A percentile compares a stretch with the other conserved stretches of the same genome.
Conservation (phyloP, 2,797 vertebrate genomes). For the Rhabdomys pumilio region DNA sequence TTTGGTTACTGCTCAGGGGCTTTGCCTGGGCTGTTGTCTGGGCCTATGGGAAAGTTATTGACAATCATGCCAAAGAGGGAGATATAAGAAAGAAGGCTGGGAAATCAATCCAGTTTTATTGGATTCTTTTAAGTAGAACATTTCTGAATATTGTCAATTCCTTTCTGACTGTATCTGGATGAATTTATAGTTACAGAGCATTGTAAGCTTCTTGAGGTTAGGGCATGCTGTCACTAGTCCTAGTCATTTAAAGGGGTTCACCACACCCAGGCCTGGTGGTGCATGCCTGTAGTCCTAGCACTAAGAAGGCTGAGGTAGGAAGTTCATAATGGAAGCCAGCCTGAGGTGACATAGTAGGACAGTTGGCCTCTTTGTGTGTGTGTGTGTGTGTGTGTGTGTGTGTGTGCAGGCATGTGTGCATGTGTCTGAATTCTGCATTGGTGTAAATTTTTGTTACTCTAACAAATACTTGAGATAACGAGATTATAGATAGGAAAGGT, state of each 20-base stretch:
- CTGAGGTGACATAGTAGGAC: not conserved
- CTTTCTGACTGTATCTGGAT: conserved; percentile 3
- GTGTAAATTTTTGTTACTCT: not conserved
- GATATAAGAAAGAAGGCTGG: not conserved
- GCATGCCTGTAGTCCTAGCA: not conserved
- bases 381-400: no score
- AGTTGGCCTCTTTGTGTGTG: not conserved
- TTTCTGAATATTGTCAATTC: conserved; percentile 22
- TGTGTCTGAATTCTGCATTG: not conserved
- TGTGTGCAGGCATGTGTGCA: not conserved
- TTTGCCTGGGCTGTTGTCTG: not conserved
- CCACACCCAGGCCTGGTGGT: not conserved
- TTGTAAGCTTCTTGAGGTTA: not conserved
- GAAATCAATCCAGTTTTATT: conserved; percentile 44
- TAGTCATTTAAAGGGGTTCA: not conserved
- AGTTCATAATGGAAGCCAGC: not conserved
- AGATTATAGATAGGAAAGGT: not conserved
- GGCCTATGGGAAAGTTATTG: not conserved
- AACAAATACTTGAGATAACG: not conserved
- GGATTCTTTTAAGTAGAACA: conserved; percentile 27
- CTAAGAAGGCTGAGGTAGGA: not conserved
- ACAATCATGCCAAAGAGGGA: conserved; percentile 29
- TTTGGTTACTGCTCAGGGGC: not conserved
- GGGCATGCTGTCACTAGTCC: not conserved
- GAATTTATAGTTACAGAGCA: not conserved